These are phyloP conservation scores for Berghia stephanieae DNA, from an alignment of 1,140 invertebrate genomes.

Conservation along the genomic window DNA sequence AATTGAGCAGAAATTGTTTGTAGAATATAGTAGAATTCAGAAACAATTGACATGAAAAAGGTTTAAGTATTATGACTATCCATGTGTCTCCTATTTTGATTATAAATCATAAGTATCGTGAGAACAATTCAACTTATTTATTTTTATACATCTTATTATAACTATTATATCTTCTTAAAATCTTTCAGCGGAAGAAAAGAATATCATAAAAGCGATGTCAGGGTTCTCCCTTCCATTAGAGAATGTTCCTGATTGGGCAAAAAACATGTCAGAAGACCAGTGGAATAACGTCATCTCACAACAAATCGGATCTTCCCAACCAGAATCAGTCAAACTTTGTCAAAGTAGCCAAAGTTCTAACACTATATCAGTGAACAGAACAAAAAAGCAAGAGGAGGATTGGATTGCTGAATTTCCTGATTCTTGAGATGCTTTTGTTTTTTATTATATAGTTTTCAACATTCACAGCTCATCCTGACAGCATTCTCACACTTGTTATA, in stretches of 20 bases:
- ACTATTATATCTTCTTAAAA: conserved; percentile 2
- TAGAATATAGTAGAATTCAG: too few species aligned
- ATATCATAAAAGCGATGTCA: conserved; percentile 55
- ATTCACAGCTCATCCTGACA: too few species aligned
- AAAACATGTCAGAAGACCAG: conserved; percentile 51
- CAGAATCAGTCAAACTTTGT: not conserved
- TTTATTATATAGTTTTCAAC: too few species aligned
- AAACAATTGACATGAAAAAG: too few species aligned
- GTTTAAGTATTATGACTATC: too few species aligned
- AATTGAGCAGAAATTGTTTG: too few species aligned
- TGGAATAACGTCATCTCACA: conserved; percentile 45
- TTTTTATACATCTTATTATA: not conserved
- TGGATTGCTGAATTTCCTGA: too few species aligned
- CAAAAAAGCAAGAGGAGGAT: too few species aligned
- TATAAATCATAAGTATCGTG: not conserved
- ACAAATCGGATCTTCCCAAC: not conserved
- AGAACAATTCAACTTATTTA: not conserved
- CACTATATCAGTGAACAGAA: not conserved
- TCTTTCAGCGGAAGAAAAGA: conserved; percentile 48
- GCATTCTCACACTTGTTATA: too few species aligned
- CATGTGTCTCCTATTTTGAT: not conserved
- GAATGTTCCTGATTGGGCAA: conserved; percentile 56
- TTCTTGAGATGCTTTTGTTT: too few species aligned
- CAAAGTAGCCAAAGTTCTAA: not conserved
- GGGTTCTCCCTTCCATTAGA: conserved; percentile 49